Conservation (phyloP, 1,140 invertebrate species). For the Drosophila asahinai region DNA sequence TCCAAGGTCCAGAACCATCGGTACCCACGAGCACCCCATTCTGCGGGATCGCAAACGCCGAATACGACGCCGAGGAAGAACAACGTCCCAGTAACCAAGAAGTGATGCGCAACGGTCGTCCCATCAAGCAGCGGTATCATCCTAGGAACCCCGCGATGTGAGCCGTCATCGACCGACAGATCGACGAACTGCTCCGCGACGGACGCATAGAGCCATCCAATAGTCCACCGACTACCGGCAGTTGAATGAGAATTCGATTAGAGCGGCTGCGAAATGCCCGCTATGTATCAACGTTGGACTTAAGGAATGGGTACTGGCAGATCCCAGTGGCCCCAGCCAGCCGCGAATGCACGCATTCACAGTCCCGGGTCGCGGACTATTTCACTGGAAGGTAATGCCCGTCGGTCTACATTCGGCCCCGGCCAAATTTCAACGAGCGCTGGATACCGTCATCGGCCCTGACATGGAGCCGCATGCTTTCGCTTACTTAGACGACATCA, state of each 20-base stretch:
- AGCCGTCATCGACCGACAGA: slow-evolving; percentile 37
- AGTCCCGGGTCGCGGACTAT: no score
- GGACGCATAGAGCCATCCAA: neutral
- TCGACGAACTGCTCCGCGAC: neutral
- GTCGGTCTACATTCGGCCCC: no score
- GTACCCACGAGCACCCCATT: neutral
- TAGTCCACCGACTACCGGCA: neutral
- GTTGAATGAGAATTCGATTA: slow-evolving; percentile 24
- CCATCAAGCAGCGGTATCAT: slow-evolving; percentile 17
- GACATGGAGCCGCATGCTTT: no score
- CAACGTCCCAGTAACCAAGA: neutral
- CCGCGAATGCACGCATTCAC: no score
- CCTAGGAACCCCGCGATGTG: slow-evolving; percentile 34
- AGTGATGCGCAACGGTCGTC: slow-evolving; percentile 2
- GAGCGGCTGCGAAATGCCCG: slow-evolving; percentile 47
- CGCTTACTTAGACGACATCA: no score
- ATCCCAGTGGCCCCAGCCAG: no score
- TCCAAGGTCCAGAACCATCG: neutral
- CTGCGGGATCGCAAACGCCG: neutral
- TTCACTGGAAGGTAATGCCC: no score
- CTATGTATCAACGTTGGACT: slow-evolving; percentile 82
- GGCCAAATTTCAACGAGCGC: no score
- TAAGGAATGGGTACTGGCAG: slow-evolving; percentile 76
- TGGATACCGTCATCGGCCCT: no score
- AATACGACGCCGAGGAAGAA: neutral